Conservation (phyloP, 2,113 vertebrate species). For the Hydrolagus affinis region DNA sequence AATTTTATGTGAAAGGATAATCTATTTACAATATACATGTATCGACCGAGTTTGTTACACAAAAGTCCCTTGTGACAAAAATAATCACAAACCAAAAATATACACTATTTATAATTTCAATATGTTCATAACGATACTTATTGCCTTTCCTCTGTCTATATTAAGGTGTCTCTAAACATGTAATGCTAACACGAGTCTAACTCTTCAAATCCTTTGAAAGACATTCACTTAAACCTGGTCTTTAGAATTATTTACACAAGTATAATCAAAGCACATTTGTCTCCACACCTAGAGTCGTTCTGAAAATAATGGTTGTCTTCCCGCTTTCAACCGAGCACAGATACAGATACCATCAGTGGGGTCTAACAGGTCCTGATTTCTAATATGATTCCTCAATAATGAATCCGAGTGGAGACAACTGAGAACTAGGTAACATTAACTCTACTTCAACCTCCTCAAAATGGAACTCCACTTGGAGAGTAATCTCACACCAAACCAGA, state of each 20-base stretch:
- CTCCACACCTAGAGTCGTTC: neutral
- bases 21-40: conserved; percentile 21
- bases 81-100: conserved; percentile 26
- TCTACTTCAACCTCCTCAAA: no score
- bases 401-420: no score
- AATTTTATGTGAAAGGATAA: conserved; percentile 11
- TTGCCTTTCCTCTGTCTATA: conserved; percentile 16
- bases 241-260: conserved; percentile 1
- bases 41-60: conserved; percentile 5
- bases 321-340: neutral
- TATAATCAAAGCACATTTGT: neutral
- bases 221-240: neutral
- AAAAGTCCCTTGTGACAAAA: conserved; percentile 18
- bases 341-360: neutral
- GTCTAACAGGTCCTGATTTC: no score
- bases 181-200: neutral
- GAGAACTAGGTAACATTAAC: no score
- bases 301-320: conserved; percentile 11
- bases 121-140: conserved; percentile 23
- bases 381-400: no score
- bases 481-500: no score
- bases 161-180: neutral
- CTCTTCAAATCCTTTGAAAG: neutral
- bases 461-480: no score
- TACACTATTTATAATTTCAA: conserved; percentile 28